Conservation (phyloP, 2,888 invertebrate species). For the Trissolcus japonicus region DNA sequence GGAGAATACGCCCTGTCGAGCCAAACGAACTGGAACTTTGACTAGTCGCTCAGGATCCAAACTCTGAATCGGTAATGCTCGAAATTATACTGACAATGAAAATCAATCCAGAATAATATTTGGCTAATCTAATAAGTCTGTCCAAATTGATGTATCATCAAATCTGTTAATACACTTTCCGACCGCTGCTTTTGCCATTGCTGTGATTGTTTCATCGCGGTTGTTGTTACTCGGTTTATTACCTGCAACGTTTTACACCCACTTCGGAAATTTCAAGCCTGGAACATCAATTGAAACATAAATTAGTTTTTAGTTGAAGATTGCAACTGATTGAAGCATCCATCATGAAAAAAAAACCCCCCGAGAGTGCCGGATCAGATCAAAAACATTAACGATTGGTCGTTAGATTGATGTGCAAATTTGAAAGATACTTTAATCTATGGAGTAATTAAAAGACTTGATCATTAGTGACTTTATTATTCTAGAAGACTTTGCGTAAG, state of each 20-base stretch:
- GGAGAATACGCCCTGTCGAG: conserved; percentile 35
- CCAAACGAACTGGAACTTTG: conserved; percentile 52
- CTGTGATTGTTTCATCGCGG: not conserved
- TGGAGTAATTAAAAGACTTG: not conserved
- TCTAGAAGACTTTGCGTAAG: too few species aligned
- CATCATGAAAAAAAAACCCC: too few species aligned
- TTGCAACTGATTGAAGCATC: too few species aligned
- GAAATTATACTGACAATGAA: conserved; percentile 32
- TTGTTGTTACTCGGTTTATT: too few species aligned
- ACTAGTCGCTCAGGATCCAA: conserved; percentile 25
- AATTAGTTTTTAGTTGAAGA: too few species aligned
- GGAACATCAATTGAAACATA: too few species aligned
- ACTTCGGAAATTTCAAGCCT: too few species aligned
- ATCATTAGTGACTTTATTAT: conserved; percentile 5
- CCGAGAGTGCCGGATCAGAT: too few species aligned
- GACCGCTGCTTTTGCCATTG: not conserved
- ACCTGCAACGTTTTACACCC: too few species aligned
- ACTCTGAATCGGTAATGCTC: conserved; percentile 29
- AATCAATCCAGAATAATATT: conserved; percentile 42
- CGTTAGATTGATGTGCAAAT: conserved; percentile 2
- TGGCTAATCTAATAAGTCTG: conserved; percentile 30
- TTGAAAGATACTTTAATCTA: conserved; percentile 2
- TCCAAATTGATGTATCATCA: conserved; percentile 5
- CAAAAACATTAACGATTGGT: too few species aligned
- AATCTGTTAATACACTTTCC: conserved; percentile 7